Conservation (phyloP, 2,888 invertebrate species). For the Sesia apiformis region DNA sequence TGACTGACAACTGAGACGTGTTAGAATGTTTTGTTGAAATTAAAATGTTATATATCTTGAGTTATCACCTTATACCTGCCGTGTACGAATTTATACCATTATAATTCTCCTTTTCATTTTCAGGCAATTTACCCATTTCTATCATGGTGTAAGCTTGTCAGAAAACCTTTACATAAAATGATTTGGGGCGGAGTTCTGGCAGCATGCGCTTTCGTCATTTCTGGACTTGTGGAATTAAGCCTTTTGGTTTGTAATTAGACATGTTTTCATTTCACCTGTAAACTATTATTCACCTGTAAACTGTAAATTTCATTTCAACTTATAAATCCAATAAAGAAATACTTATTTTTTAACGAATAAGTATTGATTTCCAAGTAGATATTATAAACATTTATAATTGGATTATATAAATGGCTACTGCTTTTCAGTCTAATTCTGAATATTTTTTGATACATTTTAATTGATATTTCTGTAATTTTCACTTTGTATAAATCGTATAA, state of each 20-base stretch:
- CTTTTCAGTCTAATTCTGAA: no score
- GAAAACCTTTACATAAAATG: constrained; percentile 90
- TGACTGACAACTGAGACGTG: no score
- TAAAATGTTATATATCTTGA: no score
- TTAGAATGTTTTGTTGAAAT: no score
- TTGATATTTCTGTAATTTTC: no score
- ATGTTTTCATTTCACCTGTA: neutral
- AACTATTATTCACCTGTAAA: neutral
- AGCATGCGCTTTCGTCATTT: constrained; percentile 88
- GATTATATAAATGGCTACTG: no score
- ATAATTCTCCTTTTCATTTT: constrained; percentile 8
- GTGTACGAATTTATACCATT: no score
- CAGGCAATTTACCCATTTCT: constrained; percentile 85
- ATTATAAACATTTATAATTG: neutral
- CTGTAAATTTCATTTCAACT: no score
- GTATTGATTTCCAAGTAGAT: neutral
- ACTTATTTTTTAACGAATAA: no score
- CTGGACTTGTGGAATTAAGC: constrained; percentile 86
- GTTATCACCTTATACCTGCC: no score
- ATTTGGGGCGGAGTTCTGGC: constrained; percentile 91
- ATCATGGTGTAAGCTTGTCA: constrained; percentile 78
- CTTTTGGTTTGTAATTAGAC: constrained; percentile 74
- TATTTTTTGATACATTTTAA: neutral
- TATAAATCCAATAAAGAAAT: no score
- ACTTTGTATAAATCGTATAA: no score